Conservation (phyloP, 1,140 invertebrate genomes). For the Lasioglossum baleicum region DNA sequence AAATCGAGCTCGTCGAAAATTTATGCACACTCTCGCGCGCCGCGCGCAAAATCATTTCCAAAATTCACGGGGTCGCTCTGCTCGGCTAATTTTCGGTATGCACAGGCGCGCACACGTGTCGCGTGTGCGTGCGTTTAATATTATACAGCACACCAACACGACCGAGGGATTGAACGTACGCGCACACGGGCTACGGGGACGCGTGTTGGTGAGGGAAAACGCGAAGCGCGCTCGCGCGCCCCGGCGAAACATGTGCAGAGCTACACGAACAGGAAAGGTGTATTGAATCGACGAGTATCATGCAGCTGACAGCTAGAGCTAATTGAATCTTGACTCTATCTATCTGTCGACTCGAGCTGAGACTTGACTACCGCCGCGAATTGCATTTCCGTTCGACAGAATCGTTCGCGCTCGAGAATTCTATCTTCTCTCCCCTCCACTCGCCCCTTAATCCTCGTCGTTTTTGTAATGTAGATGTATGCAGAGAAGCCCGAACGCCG, state of each 20-base stretch:
- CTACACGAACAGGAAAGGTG: slow-evolving; percentile 65
- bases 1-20: slow-evolving; percentile 43
- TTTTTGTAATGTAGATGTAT: slow-evolving; percentile 42
- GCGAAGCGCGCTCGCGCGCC: not conserved
- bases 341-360: slow-evolving; percentile 75
- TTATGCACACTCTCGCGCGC: slow-evolving; percentile 20
- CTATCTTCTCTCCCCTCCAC: slow-evolving; percentile 43
- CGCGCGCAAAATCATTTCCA: slow-evolving; percentile 34
- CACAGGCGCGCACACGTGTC: not conserved
- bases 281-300: slow-evolving; percentile 79
- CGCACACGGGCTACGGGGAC: not conserved
- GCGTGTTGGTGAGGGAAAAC: slow-evolving; percentile 5
- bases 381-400: slow-evolving; percentile 67
- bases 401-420: slow-evolving; percentile 65
- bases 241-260: slow-evolving; percentile 30
- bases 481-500: not conserved
- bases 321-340: slow-evolving; percentile 80
- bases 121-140: not conserved
- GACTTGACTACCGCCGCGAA: slow-evolving; percentile 70
- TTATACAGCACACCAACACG: not conserved
- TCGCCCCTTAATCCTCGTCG: slow-evolving; percentile 52
- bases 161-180: no score
- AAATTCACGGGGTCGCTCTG: slow-evolving; percentile 17
- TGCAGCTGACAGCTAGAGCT: slow-evolving; percentile 79
- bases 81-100: slow-evolving; percentile 24